Evolutionary conservation across 1,140 invertebrate species (phyloP), one percentile per base, ranked within the genome.

Genomic region (Calliphora vicina): DNA sequence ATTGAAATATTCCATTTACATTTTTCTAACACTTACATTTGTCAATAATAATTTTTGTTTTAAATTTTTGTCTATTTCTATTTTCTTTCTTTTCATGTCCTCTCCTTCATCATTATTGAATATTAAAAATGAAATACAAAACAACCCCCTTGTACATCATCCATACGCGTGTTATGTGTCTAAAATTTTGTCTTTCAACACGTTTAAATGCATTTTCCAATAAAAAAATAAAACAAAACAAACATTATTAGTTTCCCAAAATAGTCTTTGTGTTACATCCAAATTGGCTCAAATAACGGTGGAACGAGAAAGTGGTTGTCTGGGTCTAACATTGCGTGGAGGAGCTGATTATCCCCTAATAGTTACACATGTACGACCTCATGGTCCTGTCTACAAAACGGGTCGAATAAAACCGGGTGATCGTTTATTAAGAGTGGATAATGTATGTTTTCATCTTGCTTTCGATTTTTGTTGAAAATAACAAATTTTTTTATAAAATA

Each of bases 391-490:
- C 15, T 96, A 97, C 85, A 96, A 92, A 83, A 93, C 92, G 13
- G 92, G 96, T 1, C 94, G 96, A 45, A 94, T 98, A 73, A 96
- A 97, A 89, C 94, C 95, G 10, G 96, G 96, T 2, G 98, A 99
- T 90, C 93, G 97, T n/a, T 91, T 99, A 2, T 85, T 98, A 15
- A 96, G 97, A 74, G 96, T 99, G 1, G 97, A 99, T 91, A 94
- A 95, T 88, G 94, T 94, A 35, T 90, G 88, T 89, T 23, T 25
- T n/a, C n/a, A n/a, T n/a, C 4, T 67, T 67, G 17, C 0, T 5
- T 3, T 67, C n/a, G 20, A 43, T 57, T 23, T 20, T 8, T 67
- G 9, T n/a, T n/a, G n/a, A n/a, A n/a, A n/a, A n/a, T n/a, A n/a
- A n/a, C n/a, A 81, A 27, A 27, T n/a, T 67, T 67, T 67, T 67